Conservation (phyloP, 2,888 invertebrate genomes). For the Shargacucullia verbasci region DNA sequence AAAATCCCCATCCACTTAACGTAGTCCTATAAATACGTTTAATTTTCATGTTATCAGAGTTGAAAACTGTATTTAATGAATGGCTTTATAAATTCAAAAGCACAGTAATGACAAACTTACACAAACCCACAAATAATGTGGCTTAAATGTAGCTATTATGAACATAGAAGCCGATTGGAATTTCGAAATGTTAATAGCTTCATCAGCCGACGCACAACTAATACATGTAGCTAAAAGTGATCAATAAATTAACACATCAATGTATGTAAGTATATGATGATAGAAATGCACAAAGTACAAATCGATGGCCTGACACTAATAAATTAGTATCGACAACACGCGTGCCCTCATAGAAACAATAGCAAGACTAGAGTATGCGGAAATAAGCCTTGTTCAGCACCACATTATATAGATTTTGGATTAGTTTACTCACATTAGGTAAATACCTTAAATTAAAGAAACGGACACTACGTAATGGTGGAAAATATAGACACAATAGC, state of each 20-base stretch:
- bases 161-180: neutral
- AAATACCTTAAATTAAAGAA: constrained; percentile 23
- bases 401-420: constrained; percentile 13
- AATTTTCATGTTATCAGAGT: neutral
- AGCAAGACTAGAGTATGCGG: constrained; percentile 3
- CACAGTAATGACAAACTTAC: too few species aligned
- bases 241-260: constrained; percentile 39
- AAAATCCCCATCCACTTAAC: neutral
- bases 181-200: constrained; percentile 6
- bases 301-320: constrained; percentile 59
- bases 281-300: constrained; percentile 50
- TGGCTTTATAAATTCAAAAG: too few species aligned
- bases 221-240: constrained; percentile 17
- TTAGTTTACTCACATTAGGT: constrained; percentile 1
- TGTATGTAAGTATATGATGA: constrained; percentile 30
- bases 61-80: too few species aligned
- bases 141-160: too few species aligned
- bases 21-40: neutral
- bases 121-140: too few species aligned
- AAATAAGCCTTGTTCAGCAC: constrained; percentile 16
- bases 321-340: constrained; percentile 52
- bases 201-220: constrained; percentile 9
- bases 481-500: neutral
- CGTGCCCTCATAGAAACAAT: constrained; percentile 27
- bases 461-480: constrained; percentile 6